Evolutionary conservation across 2,797 vertebrate species (phyloP).

Genomic region (Pempheris klunzingeri): DNA sequence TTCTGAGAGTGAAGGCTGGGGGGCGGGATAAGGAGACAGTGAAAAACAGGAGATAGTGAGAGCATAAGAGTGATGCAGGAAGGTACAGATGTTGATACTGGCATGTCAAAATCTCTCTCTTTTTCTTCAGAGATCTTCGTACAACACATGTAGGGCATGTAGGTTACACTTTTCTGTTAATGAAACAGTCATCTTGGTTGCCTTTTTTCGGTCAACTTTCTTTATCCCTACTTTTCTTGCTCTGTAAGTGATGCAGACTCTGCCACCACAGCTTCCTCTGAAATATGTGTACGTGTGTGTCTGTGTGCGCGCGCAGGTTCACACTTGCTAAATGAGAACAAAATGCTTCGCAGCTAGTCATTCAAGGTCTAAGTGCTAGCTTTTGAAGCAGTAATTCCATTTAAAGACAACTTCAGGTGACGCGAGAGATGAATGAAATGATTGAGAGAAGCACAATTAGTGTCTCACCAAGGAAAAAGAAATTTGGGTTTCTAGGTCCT

Average conservation of each 20-base stretch:
- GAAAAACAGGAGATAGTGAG: conserved; percentile 31
- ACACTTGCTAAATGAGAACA: not conserved
- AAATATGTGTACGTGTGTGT: not conserved
- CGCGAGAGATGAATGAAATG: conserved; percentile 37
- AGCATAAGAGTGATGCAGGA: conserved; percentile 40
- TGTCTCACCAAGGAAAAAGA: conserved; percentile 18
- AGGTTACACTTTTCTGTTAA: not conserved
- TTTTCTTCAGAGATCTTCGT: not conserved
- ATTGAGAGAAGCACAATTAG: conserved; percentile 40
- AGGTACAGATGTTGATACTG: conserved; percentile 3
- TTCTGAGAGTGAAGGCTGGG: conserved; percentile 36
- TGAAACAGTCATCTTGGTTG: not conserved
- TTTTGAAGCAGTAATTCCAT: conserved; percentile 24
- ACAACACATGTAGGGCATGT: not conserved
- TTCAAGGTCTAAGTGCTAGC: not conserved
- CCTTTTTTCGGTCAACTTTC: not conserved
- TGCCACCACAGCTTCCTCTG: not conserved
- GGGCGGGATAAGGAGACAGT: conserved; percentile 32
- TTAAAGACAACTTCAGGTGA: conserved; percentile 4
- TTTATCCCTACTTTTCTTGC: not conserved
- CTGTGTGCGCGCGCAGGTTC: conserved; percentile 8
- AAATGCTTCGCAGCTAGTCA: conserved; percentile 21
- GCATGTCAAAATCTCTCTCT: not conserved
- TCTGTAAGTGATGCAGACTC: not conserved
- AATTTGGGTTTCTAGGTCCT: conserved; percentile 44